phyloP scores from a whole-genome alignment of 2,113 vertebrate genomes.

The Corynorhinus townsendii region DNA sequence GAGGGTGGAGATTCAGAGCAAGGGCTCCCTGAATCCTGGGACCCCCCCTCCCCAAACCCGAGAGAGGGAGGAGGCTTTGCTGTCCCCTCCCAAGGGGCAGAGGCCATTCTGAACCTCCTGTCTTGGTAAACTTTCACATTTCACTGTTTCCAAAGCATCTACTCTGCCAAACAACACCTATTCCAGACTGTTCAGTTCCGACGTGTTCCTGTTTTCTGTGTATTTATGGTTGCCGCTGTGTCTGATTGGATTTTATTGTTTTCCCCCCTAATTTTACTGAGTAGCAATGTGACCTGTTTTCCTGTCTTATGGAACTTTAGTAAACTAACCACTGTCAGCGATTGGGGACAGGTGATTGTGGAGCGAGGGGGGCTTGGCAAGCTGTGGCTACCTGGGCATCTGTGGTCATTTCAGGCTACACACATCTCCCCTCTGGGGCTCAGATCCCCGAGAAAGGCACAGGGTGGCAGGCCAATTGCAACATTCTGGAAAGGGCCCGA shows the following conservation, averaged over 20 bases:
- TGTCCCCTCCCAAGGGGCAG: not conserved
- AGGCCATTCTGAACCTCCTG: slow-evolving; percentile 21
- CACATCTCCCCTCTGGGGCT: not conserved
- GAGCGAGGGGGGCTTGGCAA: not conserved
- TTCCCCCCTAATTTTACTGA: slow-evolving; percentile 24
- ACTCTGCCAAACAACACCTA: slow-evolving; percentile 73
- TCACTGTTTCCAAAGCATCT: slow-evolving; percentile 7
- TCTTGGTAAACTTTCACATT: slow-evolving; percentile 59
- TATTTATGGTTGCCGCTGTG: slow-evolving; percentile 67
- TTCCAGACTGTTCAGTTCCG: slow-evolving; percentile 7
- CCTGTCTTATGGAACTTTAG: slow-evolving; percentile 69
- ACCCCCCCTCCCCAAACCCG: not conserved
- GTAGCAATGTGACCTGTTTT: slow-evolving; percentile 69
- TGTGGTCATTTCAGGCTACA: not conserved
- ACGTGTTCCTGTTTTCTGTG: slow-evolving; percentile 63
- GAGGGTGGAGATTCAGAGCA: not conserved
- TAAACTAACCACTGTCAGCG: slow-evolving; percentile 66
- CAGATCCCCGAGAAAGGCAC: not conserved
- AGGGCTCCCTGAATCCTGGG: slow-evolving; percentile 17
- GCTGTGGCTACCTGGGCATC: not conserved
- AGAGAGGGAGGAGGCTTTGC: slow-evolving; percentile 26
- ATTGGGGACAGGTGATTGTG: slow-evolving; percentile 63
- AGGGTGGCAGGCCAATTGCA: slow-evolving; percentile 32
- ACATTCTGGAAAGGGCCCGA: slow-evolving; percentile 23
- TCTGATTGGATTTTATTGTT: not conserved